Evolutionary conservation across 2,113 vertebrate genomes (phyloP).

Genomic region (Crypturellus undulatus): DNA sequence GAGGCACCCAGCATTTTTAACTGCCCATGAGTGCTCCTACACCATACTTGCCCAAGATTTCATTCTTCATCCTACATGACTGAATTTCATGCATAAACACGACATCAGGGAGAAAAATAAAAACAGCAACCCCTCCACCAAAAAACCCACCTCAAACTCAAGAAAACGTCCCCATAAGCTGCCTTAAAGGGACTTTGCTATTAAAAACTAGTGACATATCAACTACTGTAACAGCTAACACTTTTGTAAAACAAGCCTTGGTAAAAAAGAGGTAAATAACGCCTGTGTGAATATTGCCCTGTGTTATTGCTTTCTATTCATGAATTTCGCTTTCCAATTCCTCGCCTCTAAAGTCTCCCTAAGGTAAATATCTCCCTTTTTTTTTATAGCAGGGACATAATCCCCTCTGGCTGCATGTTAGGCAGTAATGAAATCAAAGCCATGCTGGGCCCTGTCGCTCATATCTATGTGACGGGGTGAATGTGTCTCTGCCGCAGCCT

Average conservation of each 20-base stretch:
- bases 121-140: background rate
- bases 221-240: background rate
- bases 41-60: background rate
- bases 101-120: background rate
- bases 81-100: background rate
- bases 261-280: constrained; percentile 40
- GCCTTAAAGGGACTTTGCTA: background rate
- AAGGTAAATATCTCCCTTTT: constrained; percentile 15
- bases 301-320: constrained; percentile 41
- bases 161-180: background rate
- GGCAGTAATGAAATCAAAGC: background rate
- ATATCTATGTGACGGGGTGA: background rate
- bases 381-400: background rate
- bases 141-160: background rate
- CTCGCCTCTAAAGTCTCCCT: constrained; percentile 31
- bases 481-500: background rate
- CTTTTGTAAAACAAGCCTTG: constrained; percentile 15
- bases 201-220: background rate
- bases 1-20: background rate
- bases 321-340: constrained; percentile 49
- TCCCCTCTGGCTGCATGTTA: background rate
- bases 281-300: constrained; percentile 12
- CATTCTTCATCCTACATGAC: background rate
- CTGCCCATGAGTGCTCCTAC: background rate
- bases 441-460: background rate